Base-by-base conservation (phyloP, 2,888 invertebrate genomes). In the Dryadula phaetusa region DNA sequence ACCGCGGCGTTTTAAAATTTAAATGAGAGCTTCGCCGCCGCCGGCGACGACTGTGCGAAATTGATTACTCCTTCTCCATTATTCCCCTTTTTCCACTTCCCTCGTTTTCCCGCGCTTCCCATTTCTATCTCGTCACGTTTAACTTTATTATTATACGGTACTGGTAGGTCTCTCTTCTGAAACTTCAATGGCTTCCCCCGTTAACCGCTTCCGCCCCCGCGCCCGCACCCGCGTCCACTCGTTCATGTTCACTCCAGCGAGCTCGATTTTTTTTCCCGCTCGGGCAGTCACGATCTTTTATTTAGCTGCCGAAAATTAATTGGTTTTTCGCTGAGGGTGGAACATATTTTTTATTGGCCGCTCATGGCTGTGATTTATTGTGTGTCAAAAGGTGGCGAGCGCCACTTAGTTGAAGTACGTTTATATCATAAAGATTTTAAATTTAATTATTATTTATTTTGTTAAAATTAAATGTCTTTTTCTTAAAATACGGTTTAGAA, bases 41-140 rank as follows among this genome's bases (percentile, higher is more conserved):
- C 84, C 79, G 79, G 79, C 86, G 85, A 82, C 86, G 87, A 88
- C 90, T 90, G 90, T 87, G 86, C 88, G 87, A 91, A 92, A 92
- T 92, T 92, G 92, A 92, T 92, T 92, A 92, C 92, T 91, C 89
- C 86, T 90, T 88, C 89, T 86, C 89, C 85, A 92, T 92, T 92
- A 92, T 92, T 90, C 90, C 89, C 86, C 88, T 90, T 90, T 89
- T 92, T 86, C 87, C 85, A 85, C 85, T 86, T 88, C 87, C 84
- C 84, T 80, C 82, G 80, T 84, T 87, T 85, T 82, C 82, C 86
- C 82, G 83, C 82, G 80, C 81, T 87, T 85, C 82, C 87, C 82
- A 78, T 81, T 84, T 81, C 82, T 86, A 87, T 87, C 85, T 86
- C 85, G 83, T 85, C 84, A 85, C 89, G 84, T 88, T 89, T 86